phyloP scores from a whole-genome alignment of 2,797 vertebrate genomes.

The Crax fasciolata region DNA sequence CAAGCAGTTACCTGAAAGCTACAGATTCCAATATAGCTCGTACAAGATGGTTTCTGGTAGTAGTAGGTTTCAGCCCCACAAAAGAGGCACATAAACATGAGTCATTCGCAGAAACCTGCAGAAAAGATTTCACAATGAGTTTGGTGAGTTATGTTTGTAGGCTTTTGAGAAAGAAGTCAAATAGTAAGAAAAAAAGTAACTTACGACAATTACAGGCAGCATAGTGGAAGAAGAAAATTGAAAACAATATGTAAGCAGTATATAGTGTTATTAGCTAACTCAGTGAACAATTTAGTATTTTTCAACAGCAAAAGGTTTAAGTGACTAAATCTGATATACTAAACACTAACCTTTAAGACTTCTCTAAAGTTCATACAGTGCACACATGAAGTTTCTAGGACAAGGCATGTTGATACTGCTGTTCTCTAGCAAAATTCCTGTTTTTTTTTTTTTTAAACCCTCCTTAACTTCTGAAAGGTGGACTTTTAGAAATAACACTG shows the following conservation, averaged over 20 bases:
- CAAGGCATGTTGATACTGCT: neutral
- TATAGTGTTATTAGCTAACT: constrained; percentile 22
- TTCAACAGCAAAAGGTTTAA: neutral
- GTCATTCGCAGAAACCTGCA: constrained; percentile 91
- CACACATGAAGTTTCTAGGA: neutral
- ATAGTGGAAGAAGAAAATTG: constrained; percentile 69
- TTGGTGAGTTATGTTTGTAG: neutral
- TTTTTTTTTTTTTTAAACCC: neutral
- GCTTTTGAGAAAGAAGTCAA: constrained; percentile 54
- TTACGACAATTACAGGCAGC: constrained; percentile 79
- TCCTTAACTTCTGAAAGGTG: neutral
- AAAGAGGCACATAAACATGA: constrained; percentile 92
- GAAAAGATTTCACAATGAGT: constrained; percentile 26
- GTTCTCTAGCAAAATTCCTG: neutral
- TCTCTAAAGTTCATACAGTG: neutral
- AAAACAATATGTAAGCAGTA: constrained; percentile 61
- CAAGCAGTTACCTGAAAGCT: constrained; percentile 89
- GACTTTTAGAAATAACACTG: neutral
- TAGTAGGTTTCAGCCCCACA: constrained; percentile 94
- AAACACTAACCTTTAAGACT: neutral
- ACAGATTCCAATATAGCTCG: constrained; percentile 95
- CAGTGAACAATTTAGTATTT: constrained; percentile 5
- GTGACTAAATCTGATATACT: neutral
- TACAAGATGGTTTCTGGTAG: constrained; percentile 92
- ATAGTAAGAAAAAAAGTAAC: constrained; percentile 62